phyloP scores from a whole-genome alignment of 2,797 vertebrate species.

The Danio albolineatus region DNA sequence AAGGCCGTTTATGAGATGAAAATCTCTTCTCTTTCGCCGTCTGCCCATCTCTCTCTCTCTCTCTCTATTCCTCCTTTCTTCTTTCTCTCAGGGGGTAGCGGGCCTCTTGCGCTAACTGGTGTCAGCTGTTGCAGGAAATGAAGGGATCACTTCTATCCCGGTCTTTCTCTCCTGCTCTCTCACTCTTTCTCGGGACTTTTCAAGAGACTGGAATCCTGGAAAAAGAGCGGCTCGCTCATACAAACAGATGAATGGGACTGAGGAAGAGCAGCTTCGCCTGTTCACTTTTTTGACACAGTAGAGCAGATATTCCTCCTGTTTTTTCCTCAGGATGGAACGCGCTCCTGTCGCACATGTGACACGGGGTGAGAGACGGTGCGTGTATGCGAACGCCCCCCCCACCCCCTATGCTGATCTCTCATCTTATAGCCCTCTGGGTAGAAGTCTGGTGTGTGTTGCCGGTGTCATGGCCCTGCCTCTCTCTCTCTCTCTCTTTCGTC shows the following conservation, averaged over 20 bases:
- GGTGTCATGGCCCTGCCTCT: conserved; percentile 46
- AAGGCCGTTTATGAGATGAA: conserved; percentile 69
- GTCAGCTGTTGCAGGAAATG: conserved; percentile 79
- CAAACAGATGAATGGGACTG: conserved; percentile 63
- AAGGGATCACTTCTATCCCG: conserved; percentile 71
- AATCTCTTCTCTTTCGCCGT: conserved; percentile 64
- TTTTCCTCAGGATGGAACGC: conserved; percentile 33
- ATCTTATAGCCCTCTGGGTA: conserved; percentile 61
- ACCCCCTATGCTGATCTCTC: conserved; percentile 40
- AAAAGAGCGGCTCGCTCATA: conserved; percentile 34
- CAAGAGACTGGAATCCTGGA: conserved; percentile 18
- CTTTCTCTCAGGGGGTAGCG: conserved; percentile 52
- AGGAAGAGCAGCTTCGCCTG: conserved; percentile 52
- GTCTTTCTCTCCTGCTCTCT: conserved; percentile 2
- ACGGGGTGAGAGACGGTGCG: conserved; percentile 43
- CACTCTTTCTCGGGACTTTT: conserved; percentile 12
- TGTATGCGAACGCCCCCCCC: conserved; percentile 4
- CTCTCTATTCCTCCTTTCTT: conserved; percentile 60
- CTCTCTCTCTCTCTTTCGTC: conserved; percentile 16
- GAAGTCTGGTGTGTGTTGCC: conserved; percentile 65
- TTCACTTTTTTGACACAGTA: conserved; percentile 54
- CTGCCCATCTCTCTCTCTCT: conserved; percentile 31
- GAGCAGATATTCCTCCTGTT: conserved; percentile 48
- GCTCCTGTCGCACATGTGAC: conserved; percentile 54
- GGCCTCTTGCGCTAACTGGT: conserved; percentile 72